Evolutionary conservation across 53 echinoderm and acorn worm species (phyloP), one percentile per base, ranked within the genome.

Genomic region (Arbacia lixula): DNA sequence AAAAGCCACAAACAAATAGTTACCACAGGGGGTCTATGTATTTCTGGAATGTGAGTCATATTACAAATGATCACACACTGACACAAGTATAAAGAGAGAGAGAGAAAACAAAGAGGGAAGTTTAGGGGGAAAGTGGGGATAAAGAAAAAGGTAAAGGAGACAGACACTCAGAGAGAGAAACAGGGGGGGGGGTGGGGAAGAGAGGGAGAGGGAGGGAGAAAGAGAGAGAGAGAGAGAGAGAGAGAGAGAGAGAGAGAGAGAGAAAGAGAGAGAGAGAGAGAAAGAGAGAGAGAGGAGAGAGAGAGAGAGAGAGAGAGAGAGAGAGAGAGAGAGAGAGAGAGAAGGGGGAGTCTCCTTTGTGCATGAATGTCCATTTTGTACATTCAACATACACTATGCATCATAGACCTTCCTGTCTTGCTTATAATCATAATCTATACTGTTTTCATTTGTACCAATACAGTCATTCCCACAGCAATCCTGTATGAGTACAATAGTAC

Each of bases 31-130:
- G 38, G 38, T 66, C 12, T 22, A 36, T 33, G 20, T 66, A 66
- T 66, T 66, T 38, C 66, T 66, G 66, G 37, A n/a, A 37, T 66
- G 66, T 66, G 66, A 66, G 36, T 66, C 66, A 66, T 21, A 35
- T 19, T 50, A 37, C 12, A 38, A 66, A 66, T 22, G 38, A 66
- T 36, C 10, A 38, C 36, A 51, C n/a, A n/a, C n/a, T n/a, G n/a
- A n/a, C n/a, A n/a, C n/a, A n/a, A n/a, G n/a, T n/a, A n/a, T n/a
- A n/a, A n/a, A n/a, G n/a, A n/a, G n/a, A n/a, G n/a, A n/a, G n/a
- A n/a, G n/a, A n/a, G n/a, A n/a, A n/a, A n/a, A n/a, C n/a, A n/a
- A 3, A 61, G 12, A 30, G 61, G 3, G 38, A 14, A n/a, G n/a
- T n/a, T n/a, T n/a, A n/a, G n/a, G n/a, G n/a, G 22, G 8, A 38